Base-by-base conservation (phyloP, 2,113 vertebrate species). In the Cyanoramphus novaezelandiae region DNA sequence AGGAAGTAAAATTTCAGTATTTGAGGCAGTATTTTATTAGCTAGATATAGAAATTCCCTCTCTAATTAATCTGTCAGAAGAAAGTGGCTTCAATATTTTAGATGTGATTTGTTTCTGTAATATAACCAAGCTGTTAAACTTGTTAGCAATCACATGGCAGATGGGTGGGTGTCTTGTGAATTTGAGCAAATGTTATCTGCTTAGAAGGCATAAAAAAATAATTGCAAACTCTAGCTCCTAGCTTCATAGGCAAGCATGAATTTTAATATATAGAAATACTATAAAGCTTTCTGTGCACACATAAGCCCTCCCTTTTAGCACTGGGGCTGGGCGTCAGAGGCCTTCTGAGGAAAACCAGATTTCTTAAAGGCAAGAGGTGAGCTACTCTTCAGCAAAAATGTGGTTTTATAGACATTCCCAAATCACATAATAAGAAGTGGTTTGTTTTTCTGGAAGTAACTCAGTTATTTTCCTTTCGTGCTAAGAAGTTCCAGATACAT, bases 401-500 rank as follows among this genome's bases (percentile, higher is more conserved):
- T 77, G 20, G 67, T 49, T 92, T 96, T 68, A 63, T 16, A 86
- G 49, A 31, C 67, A 53, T 86, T 91, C 46, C 50, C 55, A 65
- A 90, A 80, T 88, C 46, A 63, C 28, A 35, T 92, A 86, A 86
- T 60, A 49, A 84, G 39, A 89, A 92, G 23, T 0, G 0, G 19
- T 82, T 91, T 79, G 29, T 55, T 95, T 92, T 93, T 86, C 75
- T 95, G 41, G 47, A 91, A 85, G n/a, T 82, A 77, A 63, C 49
- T 80, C 53, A 10, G n/a, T 92, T 91, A 69, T 83, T 92, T 94
- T 90, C 20, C 43, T 83, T 93, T 88, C 14, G 1, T 83, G 64
- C 14, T 63, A 86, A 88, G 75, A 93, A 63, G 28, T 78, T 93
- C 64, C 72, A 93, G 41, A 35, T 86, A 87, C 31, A 76, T 90